Conservation (phyloP, 2,888 invertebrate species). For the Ernsta delagoae region DNA sequence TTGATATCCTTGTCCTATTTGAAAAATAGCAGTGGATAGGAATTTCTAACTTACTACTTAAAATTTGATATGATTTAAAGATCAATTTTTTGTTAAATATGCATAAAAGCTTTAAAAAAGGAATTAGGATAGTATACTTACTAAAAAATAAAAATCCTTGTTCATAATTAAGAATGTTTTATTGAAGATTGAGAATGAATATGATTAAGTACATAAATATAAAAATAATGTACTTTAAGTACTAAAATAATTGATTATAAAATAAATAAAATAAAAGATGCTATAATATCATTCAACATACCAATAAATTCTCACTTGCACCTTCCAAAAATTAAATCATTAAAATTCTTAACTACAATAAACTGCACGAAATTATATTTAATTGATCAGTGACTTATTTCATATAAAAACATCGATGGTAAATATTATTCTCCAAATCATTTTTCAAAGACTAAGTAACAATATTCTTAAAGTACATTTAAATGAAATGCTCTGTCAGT, state of each 20-base stretch:
- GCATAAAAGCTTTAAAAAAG: too few relatives aligned
- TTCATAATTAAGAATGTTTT: conserved; percentile 39
- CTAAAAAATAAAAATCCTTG: conserved; percentile 18
- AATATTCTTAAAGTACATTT: not conserved
- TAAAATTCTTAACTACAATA: conserved; percentile 33
- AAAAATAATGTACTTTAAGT: conserved; percentile 49
- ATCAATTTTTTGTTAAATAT: too few relatives aligned
- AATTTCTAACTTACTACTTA: too few relatives aligned
- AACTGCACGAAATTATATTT: conserved; percentile 9
- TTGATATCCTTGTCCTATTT: too few relatives aligned
- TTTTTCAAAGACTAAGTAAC: not conserved
- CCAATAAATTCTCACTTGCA: conserved; percentile 45
- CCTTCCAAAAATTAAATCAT: conserved; percentile 40
- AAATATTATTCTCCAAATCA: too few relatives aligned
- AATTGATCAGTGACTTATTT: conserved; percentile 15
- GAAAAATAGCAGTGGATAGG: too few relatives aligned
- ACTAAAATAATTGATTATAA: conserved; percentile 42
- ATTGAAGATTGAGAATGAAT: conserved; percentile 45
- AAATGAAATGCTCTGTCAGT: too few relatives aligned
- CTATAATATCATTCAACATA: conserved; percentile 43
- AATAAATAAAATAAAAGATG: conserved; percentile 41
- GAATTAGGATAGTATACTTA: too few relatives aligned
- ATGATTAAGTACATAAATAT: conserved; percentile 49
- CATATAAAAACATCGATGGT: not conserved
- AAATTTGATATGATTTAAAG: too few relatives aligned